Conservation (phyloP, 2,888 invertebrate genomes). For the Suillia variegata region DNA sequence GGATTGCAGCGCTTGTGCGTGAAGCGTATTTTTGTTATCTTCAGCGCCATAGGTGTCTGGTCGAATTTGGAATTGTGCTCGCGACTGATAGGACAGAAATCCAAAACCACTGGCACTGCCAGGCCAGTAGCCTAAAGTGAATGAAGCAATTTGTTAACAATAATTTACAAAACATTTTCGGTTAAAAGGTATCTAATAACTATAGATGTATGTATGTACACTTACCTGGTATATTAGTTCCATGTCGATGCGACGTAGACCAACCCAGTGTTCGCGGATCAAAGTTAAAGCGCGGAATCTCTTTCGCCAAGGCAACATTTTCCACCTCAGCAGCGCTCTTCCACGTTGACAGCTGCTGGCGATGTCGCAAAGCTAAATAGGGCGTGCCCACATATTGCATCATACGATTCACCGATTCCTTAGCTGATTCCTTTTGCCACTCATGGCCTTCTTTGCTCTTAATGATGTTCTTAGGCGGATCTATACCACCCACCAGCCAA, state of each 20-base stretch:
- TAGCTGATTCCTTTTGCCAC: constrained; percentile 61
- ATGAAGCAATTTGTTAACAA: not conserved
- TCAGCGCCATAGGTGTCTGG: constrained; percentile 63
- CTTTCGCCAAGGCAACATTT: constrained; percentile 59
- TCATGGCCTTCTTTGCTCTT: constrained; percentile 59
- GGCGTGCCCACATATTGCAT: constrained; percentile 75
- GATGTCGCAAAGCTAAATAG: constrained; percentile 72
- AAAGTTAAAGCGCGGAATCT: constrained; percentile 66
- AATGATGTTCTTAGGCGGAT: constrained; percentile 63
- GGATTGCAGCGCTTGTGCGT: constrained; percentile 76
- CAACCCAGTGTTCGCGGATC: constrained; percentile 71
- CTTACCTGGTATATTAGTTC: constrained; percentile 77
- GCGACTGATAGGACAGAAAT: constrained; percentile 73
- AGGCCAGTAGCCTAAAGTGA: constrained; percentile 78
- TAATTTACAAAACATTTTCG: not conserved
- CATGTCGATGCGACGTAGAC: constrained; percentile 65
- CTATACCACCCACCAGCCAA: constrained; percentile 81
- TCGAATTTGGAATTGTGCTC: constrained; percentile 67
- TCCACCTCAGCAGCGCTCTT: constrained; percentile 65
- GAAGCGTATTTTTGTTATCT: constrained; percentile 69
- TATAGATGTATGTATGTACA: constrained; percentile 3
- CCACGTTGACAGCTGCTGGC: constrained; percentile 72
- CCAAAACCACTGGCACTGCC: constrained; percentile 81
- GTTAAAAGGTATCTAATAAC: not conserved
- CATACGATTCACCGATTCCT: constrained; percentile 68